Percentiles rank a stretch among this genome's conserved stretches.
phyloP scores from a whole-genome alignment of 2,113 vertebrate genomes.

The Bombycilla garrulus region DNA sequence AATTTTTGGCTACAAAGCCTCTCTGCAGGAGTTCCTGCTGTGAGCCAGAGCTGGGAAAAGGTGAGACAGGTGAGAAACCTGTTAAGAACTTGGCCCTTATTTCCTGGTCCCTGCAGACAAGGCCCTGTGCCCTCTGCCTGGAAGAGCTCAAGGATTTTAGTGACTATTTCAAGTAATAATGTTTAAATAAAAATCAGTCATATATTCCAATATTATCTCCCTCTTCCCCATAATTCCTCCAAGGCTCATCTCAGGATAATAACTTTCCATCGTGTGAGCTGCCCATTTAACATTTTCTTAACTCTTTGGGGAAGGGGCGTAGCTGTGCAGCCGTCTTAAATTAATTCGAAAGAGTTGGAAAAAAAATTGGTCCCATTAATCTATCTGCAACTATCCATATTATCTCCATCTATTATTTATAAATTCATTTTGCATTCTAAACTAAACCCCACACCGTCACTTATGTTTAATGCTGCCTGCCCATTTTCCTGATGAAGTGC shows the following conservation, averaged over 20 bases:
- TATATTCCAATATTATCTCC: background rate
- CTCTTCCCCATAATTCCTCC: background rate
- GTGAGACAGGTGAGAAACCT: background rate
- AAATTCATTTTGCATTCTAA: conserved; percentile 3
- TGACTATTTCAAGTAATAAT: background rate
- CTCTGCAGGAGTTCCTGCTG: background rate
- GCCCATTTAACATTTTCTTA: background rate
- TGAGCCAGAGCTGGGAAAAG: background rate
- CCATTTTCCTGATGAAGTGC: background rate
- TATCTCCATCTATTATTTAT: background rate
- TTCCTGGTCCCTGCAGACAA: background rate
- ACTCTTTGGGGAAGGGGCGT: background rate
- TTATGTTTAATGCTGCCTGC: background rate
- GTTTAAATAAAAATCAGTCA: background rate
- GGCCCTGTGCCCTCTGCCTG: background rate
- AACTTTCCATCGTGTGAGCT: background rate
- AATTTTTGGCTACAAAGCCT: background rate
- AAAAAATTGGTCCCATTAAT: background rate
- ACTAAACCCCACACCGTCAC: background rate
- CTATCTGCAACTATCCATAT: background rate
- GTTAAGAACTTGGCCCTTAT: background rate
- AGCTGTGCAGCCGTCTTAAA: background rate
- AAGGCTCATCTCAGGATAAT: background rate
- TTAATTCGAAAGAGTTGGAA: background rate
- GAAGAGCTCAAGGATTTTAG: background rate